Conservation (phyloP, 2,888 invertebrate species). For the Nezara viridula region DNA sequence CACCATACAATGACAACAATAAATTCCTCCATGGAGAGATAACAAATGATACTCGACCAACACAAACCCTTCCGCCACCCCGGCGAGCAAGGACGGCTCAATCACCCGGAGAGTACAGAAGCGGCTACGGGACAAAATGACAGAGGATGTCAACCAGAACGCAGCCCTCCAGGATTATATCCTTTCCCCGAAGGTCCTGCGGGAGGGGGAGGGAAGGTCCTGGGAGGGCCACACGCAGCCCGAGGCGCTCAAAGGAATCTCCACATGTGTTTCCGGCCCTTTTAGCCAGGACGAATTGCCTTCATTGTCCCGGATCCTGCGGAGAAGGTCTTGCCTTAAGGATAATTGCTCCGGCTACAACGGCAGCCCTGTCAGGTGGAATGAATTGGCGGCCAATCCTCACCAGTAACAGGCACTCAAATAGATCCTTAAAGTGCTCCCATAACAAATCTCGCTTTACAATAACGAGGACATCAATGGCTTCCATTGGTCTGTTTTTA, state of each 20-base stretch:
- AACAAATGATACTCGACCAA: neutral
- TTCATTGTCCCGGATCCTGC: neutral
- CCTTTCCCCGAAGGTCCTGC: conserved; percentile 22
- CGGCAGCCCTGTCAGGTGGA: neutral
- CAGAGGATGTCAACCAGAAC: conserved; percentile 1
- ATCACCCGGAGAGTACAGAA: neutral
- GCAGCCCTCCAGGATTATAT: conserved; percentile 13
- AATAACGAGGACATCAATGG: conserved; percentile 2
- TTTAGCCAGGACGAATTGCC: conserved; percentile 38
- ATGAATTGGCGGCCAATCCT: neutral
- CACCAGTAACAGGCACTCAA: neutral
- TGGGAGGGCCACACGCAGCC: conserved; percentile 1
- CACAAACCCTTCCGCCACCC: conserved; percentile 18
- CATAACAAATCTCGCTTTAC: conserved; percentile 2
- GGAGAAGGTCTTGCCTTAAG: neutral
- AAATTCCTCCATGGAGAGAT: neutral
- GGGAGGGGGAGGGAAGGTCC: neutral
- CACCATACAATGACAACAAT: neutral
- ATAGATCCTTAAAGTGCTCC: conserved; percentile 34
- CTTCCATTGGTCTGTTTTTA: neutral
- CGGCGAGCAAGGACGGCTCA: neutral
- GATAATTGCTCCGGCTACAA: conserved; percentile 14
- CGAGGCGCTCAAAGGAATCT: neutral
- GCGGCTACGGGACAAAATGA: neutral
- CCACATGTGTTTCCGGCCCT: conserved; percentile 51